Evolutionary conservation across 1,140 invertebrate genomes (phyloP).

Genomic region (Zaprionus ghesquierei): DNA sequence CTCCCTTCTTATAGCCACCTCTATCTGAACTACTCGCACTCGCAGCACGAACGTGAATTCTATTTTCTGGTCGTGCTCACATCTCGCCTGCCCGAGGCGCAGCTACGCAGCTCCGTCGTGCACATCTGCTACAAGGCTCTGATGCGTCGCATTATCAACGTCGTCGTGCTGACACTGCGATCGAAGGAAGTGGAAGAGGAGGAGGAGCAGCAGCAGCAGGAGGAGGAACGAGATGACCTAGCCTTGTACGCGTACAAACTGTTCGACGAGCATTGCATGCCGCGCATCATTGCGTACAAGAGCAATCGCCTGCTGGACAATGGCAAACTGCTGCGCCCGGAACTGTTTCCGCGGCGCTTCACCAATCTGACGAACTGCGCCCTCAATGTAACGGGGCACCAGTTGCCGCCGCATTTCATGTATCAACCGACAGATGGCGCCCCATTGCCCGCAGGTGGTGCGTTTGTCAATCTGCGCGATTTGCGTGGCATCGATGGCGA

Average conservation of each 20-base stretch:
- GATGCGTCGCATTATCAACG: constrained; percentile 26
- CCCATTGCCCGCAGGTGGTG: background rate
- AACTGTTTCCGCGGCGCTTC: constrained; percentile 43
- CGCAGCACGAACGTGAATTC: constrained; percentile 41
- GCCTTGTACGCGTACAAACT: constrained; percentile 37
- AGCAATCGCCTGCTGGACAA: constrained; percentile 28
- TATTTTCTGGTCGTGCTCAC: constrained; percentile 53
- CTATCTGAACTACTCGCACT: constrained; percentile 13
- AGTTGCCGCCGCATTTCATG: constrained; percentile 59
- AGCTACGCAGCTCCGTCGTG: background rate
- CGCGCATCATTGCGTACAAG: constrained; percentile 18
- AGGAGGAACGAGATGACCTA: background rate
- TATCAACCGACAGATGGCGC: background rate
- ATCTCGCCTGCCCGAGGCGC: background rate
- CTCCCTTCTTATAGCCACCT: constrained; percentile 2
- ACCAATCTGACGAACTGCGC: constrained; percentile 31
- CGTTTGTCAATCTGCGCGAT: background rate
- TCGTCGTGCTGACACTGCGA: constrained; percentile 43
- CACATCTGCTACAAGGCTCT: constrained; percentile 26
- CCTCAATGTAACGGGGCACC: constrained; percentile 44
- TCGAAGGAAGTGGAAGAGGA: constrained; percentile 20
- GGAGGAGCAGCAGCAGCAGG: too few species aligned
- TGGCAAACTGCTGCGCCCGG: background rate
- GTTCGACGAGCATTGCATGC: constrained; percentile 30
- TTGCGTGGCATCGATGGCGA: constrained; percentile 61